Conservation (phyloP, 2,113 vertebrate genomes). For the Chaetorhynchus papuensis region DNA sequence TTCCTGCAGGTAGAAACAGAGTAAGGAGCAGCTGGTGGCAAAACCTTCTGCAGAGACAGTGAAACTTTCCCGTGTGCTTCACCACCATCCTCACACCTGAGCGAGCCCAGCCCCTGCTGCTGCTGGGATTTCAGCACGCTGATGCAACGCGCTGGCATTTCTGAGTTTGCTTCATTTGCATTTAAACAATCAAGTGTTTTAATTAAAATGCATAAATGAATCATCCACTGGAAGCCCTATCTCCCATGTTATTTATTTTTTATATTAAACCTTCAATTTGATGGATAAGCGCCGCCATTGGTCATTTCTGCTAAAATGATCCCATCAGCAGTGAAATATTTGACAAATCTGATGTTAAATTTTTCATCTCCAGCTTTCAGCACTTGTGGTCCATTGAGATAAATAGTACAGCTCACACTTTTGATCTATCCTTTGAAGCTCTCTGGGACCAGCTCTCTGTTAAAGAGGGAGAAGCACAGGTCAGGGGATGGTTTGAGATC, state of each 20-base stretch:
- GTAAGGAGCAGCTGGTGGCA: background rate
- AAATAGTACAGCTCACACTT: constrained; percentile 11
- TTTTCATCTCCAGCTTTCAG: constrained; percentile 51
- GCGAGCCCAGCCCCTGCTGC: background rate
- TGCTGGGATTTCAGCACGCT: background rate
- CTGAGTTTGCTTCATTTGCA: constrained; percentile 36
- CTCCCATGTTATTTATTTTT: constrained; percentile 54
- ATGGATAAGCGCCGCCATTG: constrained; percentile 55
- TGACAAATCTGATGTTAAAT: constrained; percentile 61
- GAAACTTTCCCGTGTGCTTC: background rate
- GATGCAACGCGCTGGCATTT: background rate
- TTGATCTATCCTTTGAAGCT: constrained; percentile 8
- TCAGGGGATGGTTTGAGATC: background rate
- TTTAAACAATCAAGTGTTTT: constrained; percentile 49
- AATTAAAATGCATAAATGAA: constrained; percentile 58
- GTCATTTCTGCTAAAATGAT: constrained; percentile 62
- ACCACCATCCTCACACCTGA: background rate
- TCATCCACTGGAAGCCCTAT: background rate
- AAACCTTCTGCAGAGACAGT: background rate
- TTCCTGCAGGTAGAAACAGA: background rate
- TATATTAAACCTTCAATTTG: constrained; percentile 52
- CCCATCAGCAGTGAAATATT: constrained; percentile 55
- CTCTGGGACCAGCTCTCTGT: background rate
- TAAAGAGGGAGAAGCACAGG: background rate
- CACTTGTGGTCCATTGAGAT: constrained; percentile 24